Evolutionary conservation across 2,888 invertebrate genomes (phyloP), one percentile per base, ranked within the genome.

Genomic region (Amblyteles armatorius): DNA sequence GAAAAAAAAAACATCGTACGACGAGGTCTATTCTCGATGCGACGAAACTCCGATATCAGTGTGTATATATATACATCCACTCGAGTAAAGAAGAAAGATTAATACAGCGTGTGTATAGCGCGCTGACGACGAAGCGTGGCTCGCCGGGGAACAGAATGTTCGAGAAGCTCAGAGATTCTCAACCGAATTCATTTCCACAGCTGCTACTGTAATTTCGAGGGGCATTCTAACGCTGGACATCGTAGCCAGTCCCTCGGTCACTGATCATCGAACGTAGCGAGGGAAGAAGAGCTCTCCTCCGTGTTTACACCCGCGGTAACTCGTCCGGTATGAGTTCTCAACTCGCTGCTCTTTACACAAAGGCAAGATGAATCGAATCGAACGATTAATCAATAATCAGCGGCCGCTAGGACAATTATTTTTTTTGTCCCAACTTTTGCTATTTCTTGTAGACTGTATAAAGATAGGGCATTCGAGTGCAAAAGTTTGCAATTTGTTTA

Each of bases 111-210:
- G 57, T 55, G 48, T 44, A 48, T 19, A 48, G n/a, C 16, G 50
- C 60, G 29, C 16, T 26, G 44, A 48, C 13, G 57, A 57, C 22
- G 13, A 26, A 57, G 57, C 57, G 57, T 26, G 40, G 40, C 68
- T 22, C 33, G 16, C 9, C 69, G 33, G 65, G 13, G 29, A 63
- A 40, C 67, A n/a, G 44, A 67, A 72, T 60, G 67, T 81, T 50
- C 80, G 69, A 84, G 77, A 84, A 73, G 22, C 77, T 19, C 84
- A 78, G 81, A 48, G 78, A 68, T 81, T 78, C 80, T 84, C 80
- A 80, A 81, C 40, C 77, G 22, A 48, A 16, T 50, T 44, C 29
- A 7, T 50, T 1, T 13, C 11, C 19, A 2, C 57, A 13, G 5
- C 22, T 26, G 22, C 57, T 13, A 22, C 26, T 26, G 26, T 13